These are phyloP conservation scores for Leptopilina syphax DNA, from an alignment of 2,888 invertebrate genomes.

Conservation along the genomic window DNA sequence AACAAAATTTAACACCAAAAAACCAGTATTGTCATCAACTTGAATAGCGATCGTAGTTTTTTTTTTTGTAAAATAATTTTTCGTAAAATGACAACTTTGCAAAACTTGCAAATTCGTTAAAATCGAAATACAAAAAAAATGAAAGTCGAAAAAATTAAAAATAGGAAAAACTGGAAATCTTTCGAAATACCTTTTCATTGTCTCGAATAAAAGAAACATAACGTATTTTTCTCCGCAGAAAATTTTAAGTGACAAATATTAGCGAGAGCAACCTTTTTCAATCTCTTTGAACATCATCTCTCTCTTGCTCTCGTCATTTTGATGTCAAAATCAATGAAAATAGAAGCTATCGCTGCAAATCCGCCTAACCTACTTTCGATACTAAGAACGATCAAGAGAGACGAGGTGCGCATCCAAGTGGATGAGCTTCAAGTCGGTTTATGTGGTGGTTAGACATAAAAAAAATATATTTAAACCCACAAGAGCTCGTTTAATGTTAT, in stretches of 20 bases:
- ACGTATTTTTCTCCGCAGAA: neutral
- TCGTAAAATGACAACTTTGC: too few relatives aligned
- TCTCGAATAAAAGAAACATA: too few relatives aligned
- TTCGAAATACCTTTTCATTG: too few relatives aligned
- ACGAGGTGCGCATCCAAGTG: slow-evolving; percentile 21
- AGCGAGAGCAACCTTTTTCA: slow-evolving; percentile 1
- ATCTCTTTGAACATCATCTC: neutral
- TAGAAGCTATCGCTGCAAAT: slow-evolving; percentile 23
- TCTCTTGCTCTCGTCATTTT: neutral
- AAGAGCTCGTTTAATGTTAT: slow-evolving; percentile 4
- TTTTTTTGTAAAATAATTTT: too few relatives aligned
- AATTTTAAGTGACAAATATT: neutral
- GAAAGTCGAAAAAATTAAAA: too few relatives aligned
- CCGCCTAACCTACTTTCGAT: slow-evolving; percentile 28
- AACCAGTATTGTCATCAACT: too few relatives aligned
- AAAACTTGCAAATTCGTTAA: too few relatives aligned
- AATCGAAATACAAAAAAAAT: too few relatives aligned
- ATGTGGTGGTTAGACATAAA: slow-evolving; percentile 26
- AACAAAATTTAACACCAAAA: too few relatives aligned
- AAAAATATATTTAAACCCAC: slow-evolving; percentile 22
- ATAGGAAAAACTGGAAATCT: too few relatives aligned
- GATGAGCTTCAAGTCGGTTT: slow-evolving; percentile 11
- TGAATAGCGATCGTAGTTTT: too few relatives aligned
- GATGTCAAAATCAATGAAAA: slow-evolving; percentile 12
- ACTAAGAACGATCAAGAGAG: slow-evolving; percentile 28